Evolutionary conservation across 1,140 invertebrate genomes (phyloP), one percentile per base, ranked within the genome.

Genomic region (Drosophila carrolli): DNA sequence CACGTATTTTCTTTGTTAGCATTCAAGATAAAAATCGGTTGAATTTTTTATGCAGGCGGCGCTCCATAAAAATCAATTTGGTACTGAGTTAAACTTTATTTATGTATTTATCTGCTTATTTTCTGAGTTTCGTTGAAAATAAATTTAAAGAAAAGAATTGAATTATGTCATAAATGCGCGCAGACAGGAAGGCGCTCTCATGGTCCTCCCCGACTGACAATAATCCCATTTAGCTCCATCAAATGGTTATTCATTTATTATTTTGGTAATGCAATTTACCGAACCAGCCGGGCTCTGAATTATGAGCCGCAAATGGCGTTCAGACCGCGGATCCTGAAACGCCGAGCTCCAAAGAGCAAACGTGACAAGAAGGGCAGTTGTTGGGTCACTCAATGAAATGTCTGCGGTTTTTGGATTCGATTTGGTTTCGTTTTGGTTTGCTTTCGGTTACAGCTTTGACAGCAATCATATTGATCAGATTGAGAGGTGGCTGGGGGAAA

Each of bases 191-290:
- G 59, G 38, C 29, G 29, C 27, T 13, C 43, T 8, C 23, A 23
- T 57, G 19, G 51, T 23, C 19, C 62, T 29, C 65, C 63, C 43
- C 47, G 68, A 57, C 81, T 79, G 82, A 50, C 82, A 88, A 77
- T 88, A 83, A 88, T 83, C 77, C 48, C 84, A 89, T 89, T 89
- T 89, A 84, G 67, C 46, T 57, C 47, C 71, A 68, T 78, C 53
- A 89, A 84, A 63, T 71, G 74, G 62, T 81, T 89, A 84, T 89
- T 89, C 84, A 84, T 90, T 89, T 89, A 84, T 89, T 89, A 78
- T 89, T 89, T 89, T 67, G 80, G 80, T 89, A 88, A 88, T 88
- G 84, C 84, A 84, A 88, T 88, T 88, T 78, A 55, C 37, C n/a
- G 19, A 14, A 13, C n/a, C 60, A 40, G 19, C 10, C 23, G 13